A percentile compares a stretch with the other conserved stretches of the same genome.
Evolutionary conservation across 2,888 invertebrate genomes (phyloP).

Genomic region (Sipunculus nudus): DNA sequence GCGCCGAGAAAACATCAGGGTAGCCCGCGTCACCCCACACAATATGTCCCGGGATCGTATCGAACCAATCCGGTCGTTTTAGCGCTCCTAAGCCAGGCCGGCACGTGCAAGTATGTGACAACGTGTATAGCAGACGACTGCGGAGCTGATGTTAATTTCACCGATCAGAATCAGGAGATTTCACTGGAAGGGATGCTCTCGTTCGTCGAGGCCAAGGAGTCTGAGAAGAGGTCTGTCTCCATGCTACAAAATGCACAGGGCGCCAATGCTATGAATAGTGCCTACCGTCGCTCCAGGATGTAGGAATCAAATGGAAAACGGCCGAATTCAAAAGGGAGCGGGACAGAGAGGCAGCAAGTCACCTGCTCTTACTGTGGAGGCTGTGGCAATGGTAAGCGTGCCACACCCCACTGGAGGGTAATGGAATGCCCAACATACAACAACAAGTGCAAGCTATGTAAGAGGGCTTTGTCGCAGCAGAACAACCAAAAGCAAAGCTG

Average conservation of each 20-base stretch:
- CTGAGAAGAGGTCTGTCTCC: slow-evolving; percentile 38
- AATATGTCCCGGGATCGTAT: slow-evolving; percentile 31
- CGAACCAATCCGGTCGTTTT: slow-evolving; percentile 37
- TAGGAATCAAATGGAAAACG: not conserved
- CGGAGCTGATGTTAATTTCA: slow-evolving; percentile 28
- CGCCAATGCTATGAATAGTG: slow-evolving; percentile 26
- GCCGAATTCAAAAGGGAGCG: not conserved
- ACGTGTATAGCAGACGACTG: slow-evolving; percentile 16
- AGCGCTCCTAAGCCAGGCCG: too few species aligned
- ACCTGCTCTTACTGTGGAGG: slow-evolving; percentile 39
- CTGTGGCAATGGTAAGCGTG: slow-evolving; percentile 36
- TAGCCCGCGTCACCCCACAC: slow-evolving; percentile 18
- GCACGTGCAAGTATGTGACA: slow-evolving; percentile 31
- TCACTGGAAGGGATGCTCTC: slow-evolving; percentile 35
- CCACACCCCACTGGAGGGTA: slow-evolving; percentile 16
- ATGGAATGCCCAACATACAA: slow-evolving; percentile 37
- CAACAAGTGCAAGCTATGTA: slow-evolving; percentile 35
- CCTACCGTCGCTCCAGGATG: slow-evolving; percentile 14
- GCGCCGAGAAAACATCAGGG: slow-evolving; percentile 28
- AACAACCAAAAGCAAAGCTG: not conserved
- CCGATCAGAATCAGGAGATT: slow-evolving; percentile 38
- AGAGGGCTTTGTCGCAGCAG: slow-evolving; percentile 33
- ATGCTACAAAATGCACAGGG: slow-evolving; percentile 24
- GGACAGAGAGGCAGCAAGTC: not conserved
- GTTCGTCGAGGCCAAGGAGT: slow-evolving; percentile 42